A percentile compares a stretch with the other conserved stretches of the same genome.
Evolutionary conservation across 2,888 invertebrate species (phyloP).

Genomic region (Cartodere bifasciata): DNA sequence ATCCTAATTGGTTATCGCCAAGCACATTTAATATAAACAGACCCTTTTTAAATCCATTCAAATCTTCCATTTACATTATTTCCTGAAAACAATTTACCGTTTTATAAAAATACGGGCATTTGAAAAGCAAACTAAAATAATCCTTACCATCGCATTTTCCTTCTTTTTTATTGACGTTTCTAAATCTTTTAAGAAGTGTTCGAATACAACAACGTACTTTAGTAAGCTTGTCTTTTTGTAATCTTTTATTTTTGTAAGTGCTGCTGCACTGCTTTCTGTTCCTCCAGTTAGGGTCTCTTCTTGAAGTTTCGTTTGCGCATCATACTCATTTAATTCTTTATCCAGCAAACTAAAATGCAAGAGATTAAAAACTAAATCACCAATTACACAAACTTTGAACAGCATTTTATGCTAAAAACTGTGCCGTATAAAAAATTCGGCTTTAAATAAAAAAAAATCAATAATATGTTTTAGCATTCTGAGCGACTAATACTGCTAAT

Average conservation of each 20-base stretch:
- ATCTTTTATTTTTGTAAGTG: conserved; percentile 42
- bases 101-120: not conserved
- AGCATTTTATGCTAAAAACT: too few species aligned
- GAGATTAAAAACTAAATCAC: too few species aligned
- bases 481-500: too few species aligned
- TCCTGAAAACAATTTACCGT: conserved; percentile 1
- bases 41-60: not conserved
- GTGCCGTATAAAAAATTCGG: too few species aligned
- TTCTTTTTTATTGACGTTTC: conserved; percentile 27
- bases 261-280: conserved; percentile 30
- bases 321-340: conserved; percentile 51
- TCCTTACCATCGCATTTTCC: conserved; percentile 18
- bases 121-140: not conserved
- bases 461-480: too few species aligned
- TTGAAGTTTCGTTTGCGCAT: conserved; percentile 42
- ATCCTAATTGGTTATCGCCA: not conserved
- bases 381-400: too few species aligned
- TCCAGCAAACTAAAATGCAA: conserved; percentile 46
- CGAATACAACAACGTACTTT: conserved; percentile 53
- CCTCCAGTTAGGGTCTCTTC: conserved; percentile 27
- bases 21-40: conserved; percentile 1
- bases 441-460: too few species aligned
- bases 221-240: conserved; percentile 65
- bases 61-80: not conserved
- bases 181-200: conserved; percentile 55